Conservation (phyloP, 2,888 invertebrate species). For the Melanotus villosus region DNA sequence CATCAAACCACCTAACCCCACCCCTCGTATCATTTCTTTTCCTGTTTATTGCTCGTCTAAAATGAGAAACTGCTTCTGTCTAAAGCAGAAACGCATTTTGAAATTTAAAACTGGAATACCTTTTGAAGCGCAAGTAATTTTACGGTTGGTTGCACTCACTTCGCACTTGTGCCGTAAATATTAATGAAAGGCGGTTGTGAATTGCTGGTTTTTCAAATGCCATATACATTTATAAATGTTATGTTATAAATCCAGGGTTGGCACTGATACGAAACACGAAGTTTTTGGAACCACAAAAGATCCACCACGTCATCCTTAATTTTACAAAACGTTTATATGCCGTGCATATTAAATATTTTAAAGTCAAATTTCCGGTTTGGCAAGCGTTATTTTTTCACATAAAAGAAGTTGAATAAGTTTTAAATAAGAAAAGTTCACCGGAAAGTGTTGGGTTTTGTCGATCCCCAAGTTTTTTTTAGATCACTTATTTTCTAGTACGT, state of each 20-base stretch:
- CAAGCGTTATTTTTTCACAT: too few relatives aligned
- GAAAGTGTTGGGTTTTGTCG: too few relatives aligned
- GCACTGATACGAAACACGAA: background rate
- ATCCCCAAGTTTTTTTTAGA: too few relatives aligned
- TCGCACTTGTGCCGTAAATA: constrained; percentile 27
- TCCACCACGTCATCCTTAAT: too few relatives aligned
- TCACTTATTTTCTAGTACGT: too few relatives aligned
- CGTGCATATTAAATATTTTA: too few relatives aligned
- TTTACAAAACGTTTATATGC: too few relatives aligned
- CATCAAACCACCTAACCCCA: constrained; percentile 10
- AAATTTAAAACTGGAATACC: constrained; percentile 25
- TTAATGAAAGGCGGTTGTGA: constrained; percentile 19
- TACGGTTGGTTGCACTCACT: constrained; percentile 29
- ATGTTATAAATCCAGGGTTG: background rate
- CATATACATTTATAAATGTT: background rate
- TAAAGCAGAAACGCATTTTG: constrained; percentile 26
- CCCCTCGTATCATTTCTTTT: constrained; percentile 17
- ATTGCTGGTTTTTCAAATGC: constrained; percentile 4
- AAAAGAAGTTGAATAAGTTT: too few relatives aligned
- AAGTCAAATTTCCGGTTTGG: too few relatives aligned
- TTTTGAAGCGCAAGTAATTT: constrained; percentile 24
- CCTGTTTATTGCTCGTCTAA: constrained; percentile 15
- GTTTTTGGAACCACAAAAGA: background rate
- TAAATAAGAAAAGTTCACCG: too few relatives aligned
- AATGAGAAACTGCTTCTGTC: constrained; percentile 31